Evolutionary conservation across 2,888 invertebrate genomes (phyloP), one percentile per base, ranked within the genome.

Genomic region (Eurytoma californica): DNA sequence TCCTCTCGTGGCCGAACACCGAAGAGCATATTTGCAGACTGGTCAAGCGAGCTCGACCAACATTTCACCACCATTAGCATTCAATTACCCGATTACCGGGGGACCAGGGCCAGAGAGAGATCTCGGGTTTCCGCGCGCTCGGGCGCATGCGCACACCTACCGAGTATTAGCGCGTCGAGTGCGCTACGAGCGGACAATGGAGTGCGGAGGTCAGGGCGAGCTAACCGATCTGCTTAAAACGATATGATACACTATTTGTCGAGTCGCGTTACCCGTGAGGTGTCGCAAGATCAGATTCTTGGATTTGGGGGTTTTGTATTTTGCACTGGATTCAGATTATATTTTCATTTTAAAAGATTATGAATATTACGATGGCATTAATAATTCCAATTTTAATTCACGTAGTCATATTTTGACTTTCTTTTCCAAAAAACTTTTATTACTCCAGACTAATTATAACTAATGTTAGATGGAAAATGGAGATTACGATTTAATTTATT

Each of bases 61-160:
- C 86, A 84, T 85, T 86, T 85, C 85, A 82, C 84, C 84, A 83
- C 84, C 86, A 86, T 87, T 87, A 84, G 84, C 85, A 85, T 86
- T 86, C 87, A 87, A 87, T 87, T 86, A 87, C 84, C 73, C 73
- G 73, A 79, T 79, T 79, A 74, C 68, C 60, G 61, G 24, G 63
- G 69, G 61, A 69, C 47, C 68, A 24, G 20, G 49, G 66, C 39
- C 51, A 16, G 13, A 5, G 39, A 18, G 49, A 14, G 51, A 51
- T n/a, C 28, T 16, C 2, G 70, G 13, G 20, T 18, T 55, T 18
- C 47, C 20, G 9, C 24, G n/a, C 16, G 39, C 49, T 51, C 18
- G 16, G 7, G 13, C 2, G 4, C n/a, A 47, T 20, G n/a, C 16
- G 51, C 39, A 61, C 61, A 61, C 61, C 61, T 28, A 57, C 12